Evolutionary conservation across 2,113 vertebrate genomes (phyloP), one percentile per base, ranked within the genome.

Genomic region (Nyctibius bracteatus): DNA sequence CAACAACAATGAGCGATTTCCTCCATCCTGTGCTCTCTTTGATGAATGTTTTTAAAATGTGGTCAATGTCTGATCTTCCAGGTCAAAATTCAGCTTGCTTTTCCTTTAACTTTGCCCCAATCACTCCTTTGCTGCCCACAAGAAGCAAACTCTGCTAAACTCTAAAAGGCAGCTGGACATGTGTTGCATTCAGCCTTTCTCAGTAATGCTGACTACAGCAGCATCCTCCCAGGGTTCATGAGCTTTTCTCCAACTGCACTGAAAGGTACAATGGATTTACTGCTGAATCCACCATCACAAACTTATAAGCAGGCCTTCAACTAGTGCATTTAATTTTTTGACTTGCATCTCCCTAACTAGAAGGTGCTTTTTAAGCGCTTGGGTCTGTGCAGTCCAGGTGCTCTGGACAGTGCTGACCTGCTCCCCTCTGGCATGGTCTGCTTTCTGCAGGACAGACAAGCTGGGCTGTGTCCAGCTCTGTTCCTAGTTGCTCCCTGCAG

Each of bases 71-170:
- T 94, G 79, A 80, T 93, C 79, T 88, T 92, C 71, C 67, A 92
- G 86, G 71, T 88, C 86, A 90, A 73, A 59, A 83, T 61, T 80
- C 90, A 95, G 71, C 63, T 44, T 81, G 52, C 43, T 83, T 92
- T 92, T 92, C 91, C 80, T 88, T 90, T 94, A 95, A 62, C 85
- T 96, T 95, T 94, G 67, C 37, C 77, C 71, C 75, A 43, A 25
- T 92, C 80, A 30, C 55, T 92, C 52, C 61, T 86, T 86, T 49
- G 47, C 37, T 3, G 5, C 63, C 88, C 83, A 86, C 37, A 88
- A 88, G 88, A 68, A 88, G 71, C 86, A 88, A 68, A 71, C 58
- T 59, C 33, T 63, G 59, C 70, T 88, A 20, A 96, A 82, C 66
- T 41, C 81, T 2, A 0, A 25, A 67, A 75, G 43, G 52, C 91